Base-by-base conservation (phyloP, 2,888 invertebrate genomes). In the Brachyopa scutellaris region DNA sequence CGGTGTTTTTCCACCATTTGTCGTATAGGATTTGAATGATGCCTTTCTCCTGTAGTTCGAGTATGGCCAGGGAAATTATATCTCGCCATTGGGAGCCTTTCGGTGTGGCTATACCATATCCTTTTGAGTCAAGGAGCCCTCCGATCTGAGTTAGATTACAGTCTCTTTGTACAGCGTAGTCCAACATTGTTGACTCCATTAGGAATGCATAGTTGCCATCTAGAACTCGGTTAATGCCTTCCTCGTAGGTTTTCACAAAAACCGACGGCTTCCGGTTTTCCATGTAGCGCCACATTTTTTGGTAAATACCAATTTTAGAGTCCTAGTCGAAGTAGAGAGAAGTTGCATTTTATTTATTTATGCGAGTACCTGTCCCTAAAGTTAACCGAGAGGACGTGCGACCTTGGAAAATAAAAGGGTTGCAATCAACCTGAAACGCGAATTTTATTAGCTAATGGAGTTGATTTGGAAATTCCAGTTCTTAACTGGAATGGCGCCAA, bases 1-100 rank as follows among this genome's bases (percentile, higher is more conserved):
- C 97, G 0, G 97, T 97, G 88, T 97, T 97, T 91, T 98, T 97
- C 99, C 99, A 99, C 99, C 99, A 99, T 89, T 97, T 98, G 88
- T 97, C 98, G 89, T 98, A 98, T 67, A 98, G 91, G 85, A 97
- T 96, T 91, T 97, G 97, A 85, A 97, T 96, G 47, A 95, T 95
- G 0, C 98, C 98, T 87, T 97, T 97, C 90, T 99, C 99, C 87
- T 98, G 98, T 1, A 99, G 93, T 88, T 98, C 97, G 23, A 99
- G 92, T 86, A 99, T 98, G 1, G 98, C 97, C 45, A 98, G 91
- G 0, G 98, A 98, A 85, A 99, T 97, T 90, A 96, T 95, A 91
- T 99, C 99, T n/a, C 98, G 92, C 97, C 98, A 99, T 0, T 97
- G 97, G 23, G 98, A 94, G 87, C 98, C 97, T 91, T 96, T 98